A percentile compares a stretch with the other conserved stretches of the same genome.
phyloP scores from a whole-genome alignment of 1,140 invertebrate species.

The Maconellicoccus hirsutus region DNA sequence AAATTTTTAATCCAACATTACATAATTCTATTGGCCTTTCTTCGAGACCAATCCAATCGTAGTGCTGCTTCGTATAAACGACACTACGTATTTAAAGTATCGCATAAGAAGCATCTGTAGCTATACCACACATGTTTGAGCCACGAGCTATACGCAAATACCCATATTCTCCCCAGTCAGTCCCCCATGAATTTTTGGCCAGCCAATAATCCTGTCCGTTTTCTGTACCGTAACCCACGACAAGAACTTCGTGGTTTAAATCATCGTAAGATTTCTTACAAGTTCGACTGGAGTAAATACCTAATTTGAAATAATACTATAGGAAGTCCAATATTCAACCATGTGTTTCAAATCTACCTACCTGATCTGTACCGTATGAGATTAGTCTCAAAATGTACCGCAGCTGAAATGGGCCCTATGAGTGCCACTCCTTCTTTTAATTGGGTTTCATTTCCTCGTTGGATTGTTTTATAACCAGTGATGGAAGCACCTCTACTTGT shows the following conservation, averaged over 20 bases:
- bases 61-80: too few species aligned
- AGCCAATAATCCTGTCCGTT: conserved; percentile 43
- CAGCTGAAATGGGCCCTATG: conserved; percentile 60
- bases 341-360: conserved; percentile 36
- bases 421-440: conserved; percentile 56
- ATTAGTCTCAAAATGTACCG: conserved; percentile 65
- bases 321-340: too few species aligned
- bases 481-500: conserved; percentile 65
- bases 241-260: conserved; percentile 57
- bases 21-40: too few species aligned
- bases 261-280: conserved; percentile 46
- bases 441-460: conserved; percentile 55
- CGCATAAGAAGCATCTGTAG: conserved; percentile 68
- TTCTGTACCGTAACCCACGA: conserved; percentile 68
- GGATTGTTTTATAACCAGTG: conserved; percentile 68
- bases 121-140: conserved; percentile 47
- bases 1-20: too few species aligned
- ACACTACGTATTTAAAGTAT: conserved; percentile 56
- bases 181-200: conserved; percentile 43
- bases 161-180: conserved; percentile 42
- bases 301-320: too few species aligned
- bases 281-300: too few species aligned
- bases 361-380: conserved; percentile 69
- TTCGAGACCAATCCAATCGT: too few species aligned
- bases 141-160: conserved; percentile 52